These are phyloP conservation scores for Teinopalpus imperialis DNA, from an alignment of 2,888 invertebrate species.

Conservation along the genomic window DNA sequence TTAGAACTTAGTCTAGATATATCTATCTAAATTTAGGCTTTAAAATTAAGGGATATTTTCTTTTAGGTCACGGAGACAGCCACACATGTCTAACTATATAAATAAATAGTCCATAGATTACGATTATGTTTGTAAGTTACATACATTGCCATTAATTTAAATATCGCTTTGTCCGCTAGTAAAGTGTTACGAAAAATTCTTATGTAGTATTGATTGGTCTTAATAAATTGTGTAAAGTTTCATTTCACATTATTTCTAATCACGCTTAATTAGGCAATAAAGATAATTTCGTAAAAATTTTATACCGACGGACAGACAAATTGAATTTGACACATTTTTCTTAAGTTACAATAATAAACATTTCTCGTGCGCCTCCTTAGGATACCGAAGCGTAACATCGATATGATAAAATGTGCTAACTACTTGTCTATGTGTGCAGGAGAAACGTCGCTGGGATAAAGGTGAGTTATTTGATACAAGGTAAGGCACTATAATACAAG, in stretches of 20 bases:
- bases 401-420: background rate
- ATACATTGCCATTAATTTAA: constrained; percentile 48
- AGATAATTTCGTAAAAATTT: constrained; percentile 22
- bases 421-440: no score
- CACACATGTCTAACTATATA: constrained; percentile 47
- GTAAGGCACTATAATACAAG: constrained; percentile 44
- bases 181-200: constrained; percentile 61
- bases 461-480: constrained; percentile 10
- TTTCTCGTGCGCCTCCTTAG: no score
- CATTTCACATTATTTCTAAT: constrained; percentile 25
- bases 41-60: constrained; percentile 59
- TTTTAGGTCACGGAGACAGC: constrained; percentile 43
- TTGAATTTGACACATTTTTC: constrained; percentile 27
- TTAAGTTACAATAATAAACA: constrained; percentile 7
- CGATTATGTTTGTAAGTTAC: constrained; percentile 50
- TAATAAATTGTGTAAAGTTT: constrained; percentile 71
- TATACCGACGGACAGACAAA: constrained; percentile 37
- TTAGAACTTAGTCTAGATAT: constrained; percentile 46
- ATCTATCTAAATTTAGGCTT: constrained; percentile 49
- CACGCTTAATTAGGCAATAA: constrained; percentile 23
- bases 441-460: no score
- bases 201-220: constrained; percentile 61
- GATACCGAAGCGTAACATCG: no score
- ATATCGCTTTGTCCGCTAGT: constrained; percentile 41
- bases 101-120: constrained; percentile 29